Percentiles rank a stretch among this genome's conserved stretches.
Conservation (phyloP, 2,888 invertebrate species). For the Parthenolecanium corni region DNA sequence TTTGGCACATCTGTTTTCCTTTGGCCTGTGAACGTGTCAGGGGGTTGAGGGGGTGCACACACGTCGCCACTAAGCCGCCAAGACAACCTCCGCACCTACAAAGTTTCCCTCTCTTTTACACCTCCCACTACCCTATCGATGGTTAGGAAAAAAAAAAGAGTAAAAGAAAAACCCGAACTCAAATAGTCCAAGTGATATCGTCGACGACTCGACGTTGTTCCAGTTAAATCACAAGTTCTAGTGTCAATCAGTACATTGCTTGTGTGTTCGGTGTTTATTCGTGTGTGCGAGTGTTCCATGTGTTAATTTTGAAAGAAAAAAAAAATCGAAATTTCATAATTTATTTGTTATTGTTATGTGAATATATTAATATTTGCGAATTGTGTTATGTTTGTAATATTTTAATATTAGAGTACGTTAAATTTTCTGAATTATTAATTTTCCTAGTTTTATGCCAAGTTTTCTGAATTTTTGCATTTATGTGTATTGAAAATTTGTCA, state of each 20-base stretch:
- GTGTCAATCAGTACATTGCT: not conserved
- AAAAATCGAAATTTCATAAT: not conserved
- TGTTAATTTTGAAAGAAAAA: too few relatives aligned
- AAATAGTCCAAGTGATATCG: not conserved
- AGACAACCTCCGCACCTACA: slow-evolving; percentile 2
- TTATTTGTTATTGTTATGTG: not conserved
- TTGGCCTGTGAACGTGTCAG: not conserved
- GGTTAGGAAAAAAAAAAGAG: too few relatives aligned
- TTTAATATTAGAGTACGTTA: not conserved
- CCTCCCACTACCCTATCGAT: too few relatives aligned
- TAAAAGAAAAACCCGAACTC: too few relatives aligned
- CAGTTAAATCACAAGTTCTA: not conserved
- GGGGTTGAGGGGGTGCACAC: slow-evolving; percentile 11
- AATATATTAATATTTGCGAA: too few relatives aligned
- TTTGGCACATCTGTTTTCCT: slow-evolving; percentile 24
- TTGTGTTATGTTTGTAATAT: too few relatives aligned
- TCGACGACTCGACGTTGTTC: not conserved
- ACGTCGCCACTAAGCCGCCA: slow-evolving; percentile 23
- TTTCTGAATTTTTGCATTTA: not conserved
- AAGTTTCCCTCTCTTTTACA: too few relatives aligned
- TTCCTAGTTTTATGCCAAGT: not conserved
- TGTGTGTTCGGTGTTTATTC: not conserved
- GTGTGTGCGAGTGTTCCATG: not conserved
- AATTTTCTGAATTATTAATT: not conserved
- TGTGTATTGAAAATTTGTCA: not conserved